Conservation (phyloP, 2,797 vertebrate species). For the Coregonus ussuriensis region DNA sequence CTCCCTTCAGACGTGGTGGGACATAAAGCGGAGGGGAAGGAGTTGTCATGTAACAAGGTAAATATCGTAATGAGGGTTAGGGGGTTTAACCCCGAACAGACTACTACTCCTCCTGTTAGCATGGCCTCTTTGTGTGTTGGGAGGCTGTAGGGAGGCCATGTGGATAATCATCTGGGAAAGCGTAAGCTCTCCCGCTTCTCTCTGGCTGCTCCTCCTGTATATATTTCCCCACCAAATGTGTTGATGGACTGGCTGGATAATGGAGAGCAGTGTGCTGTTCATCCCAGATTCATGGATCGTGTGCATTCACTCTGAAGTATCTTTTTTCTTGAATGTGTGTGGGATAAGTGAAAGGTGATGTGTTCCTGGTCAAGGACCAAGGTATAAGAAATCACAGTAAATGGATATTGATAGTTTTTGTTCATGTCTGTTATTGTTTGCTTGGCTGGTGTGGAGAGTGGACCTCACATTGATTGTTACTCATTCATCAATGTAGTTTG, state of each 20-base stretch:
- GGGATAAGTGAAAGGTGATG: neutral
- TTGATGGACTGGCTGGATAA: neutral
- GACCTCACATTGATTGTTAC: neutral
- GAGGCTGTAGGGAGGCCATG: neutral
- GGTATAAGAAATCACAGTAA: neutral
- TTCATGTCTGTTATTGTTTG: neutral
- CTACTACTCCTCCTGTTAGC: neutral
- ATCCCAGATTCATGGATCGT: neutral
- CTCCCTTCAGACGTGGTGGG: neutral
- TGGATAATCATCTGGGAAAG: neutral
- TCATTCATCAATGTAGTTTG: neutral
- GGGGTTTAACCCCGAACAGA: neutral
- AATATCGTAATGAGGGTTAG: neutral
- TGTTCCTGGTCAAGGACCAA: neutral
- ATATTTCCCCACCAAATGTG: neutral
- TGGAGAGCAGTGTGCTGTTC: neutral
- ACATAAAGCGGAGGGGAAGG: neutral
- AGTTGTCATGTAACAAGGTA: slow-evolving; percentile 1
- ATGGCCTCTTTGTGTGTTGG: neutral
- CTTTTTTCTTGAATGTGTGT: neutral
- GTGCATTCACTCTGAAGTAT: neutral
- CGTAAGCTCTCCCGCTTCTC: neutral
- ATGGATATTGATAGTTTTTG: neutral
- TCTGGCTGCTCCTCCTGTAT: neutral
- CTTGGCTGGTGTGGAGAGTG: neutral